phyloP scores from a whole-genome alignment of 92 coral and sea anemone genomes.

The Montipora capitata region DNA sequence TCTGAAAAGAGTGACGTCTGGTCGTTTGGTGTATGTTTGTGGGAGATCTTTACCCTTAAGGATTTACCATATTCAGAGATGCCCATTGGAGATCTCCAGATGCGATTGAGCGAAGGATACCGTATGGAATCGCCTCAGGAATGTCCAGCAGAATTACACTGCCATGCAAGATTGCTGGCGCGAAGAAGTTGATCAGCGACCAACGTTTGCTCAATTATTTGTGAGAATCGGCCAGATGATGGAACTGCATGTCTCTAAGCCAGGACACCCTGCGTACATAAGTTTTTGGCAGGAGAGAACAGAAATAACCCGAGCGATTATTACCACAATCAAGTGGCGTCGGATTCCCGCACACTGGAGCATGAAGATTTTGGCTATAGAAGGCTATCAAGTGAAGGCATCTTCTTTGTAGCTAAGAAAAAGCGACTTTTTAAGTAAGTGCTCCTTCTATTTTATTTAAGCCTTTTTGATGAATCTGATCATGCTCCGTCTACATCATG shows the following conservation, averaged over 20 bases:
- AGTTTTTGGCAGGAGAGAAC: conserved; percentile 4
- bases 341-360: background rate
- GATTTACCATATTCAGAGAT: conserved; percentile 90
- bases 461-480: too few relatives aligned
- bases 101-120: conserved; percentile 82
- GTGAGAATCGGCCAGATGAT: conserved; percentile 82
- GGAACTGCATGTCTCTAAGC: conserved; percentile 76
- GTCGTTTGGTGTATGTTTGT: conserved; percentile 91
- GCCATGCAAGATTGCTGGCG: conserved; percentile 95
- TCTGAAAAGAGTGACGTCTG: conserved; percentile 94
- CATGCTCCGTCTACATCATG: too few relatives aligned
- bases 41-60: conserved; percentile 96
- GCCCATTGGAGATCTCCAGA: conserved; percentile 84
- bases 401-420: too few relatives aligned
- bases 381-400: too few relatives aligned
- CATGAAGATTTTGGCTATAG: background rate
- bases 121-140: conserved; percentile 90
- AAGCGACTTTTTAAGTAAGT: too few relatives aligned
- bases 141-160: conserved; percentile 90
- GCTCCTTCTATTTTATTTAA: too few relatives aligned
- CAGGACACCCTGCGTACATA: conserved; percentile 10
- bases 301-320: background rate
- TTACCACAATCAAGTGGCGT: background rate
- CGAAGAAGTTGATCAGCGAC: conserved; percentile 77
- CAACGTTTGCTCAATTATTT: conserved; percentile 69